Percentiles rank a stretch among this genome's conserved stretches.
These are phyloP conservation scores for Leptinotarsa rubiginosa DNA, from an alignment of 2,888 invertebrate genomes.

Conservation along the genomic window DNA sequence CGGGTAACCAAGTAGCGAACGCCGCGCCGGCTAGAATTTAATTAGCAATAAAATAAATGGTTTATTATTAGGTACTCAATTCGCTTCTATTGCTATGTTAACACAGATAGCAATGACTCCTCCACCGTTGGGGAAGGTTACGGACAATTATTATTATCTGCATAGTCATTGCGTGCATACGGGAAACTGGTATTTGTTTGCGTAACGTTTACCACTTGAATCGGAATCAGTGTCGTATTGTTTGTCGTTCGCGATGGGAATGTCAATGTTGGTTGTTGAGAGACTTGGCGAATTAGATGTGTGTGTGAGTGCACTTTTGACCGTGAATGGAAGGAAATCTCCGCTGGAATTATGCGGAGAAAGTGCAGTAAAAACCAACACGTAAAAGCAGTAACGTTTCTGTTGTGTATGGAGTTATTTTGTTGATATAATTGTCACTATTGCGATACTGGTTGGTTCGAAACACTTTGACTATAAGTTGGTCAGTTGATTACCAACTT, in stretches of 20 bases:
- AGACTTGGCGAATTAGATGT: neutral
- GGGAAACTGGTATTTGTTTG: slow-evolving; percentile 29
- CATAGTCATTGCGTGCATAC: slow-evolving; percentile 30
- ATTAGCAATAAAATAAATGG: slow-evolving; percentile 39
- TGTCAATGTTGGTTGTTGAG: slow-evolving; percentile 9
- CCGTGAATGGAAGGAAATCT: neutral
- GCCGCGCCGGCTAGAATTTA: neutral
- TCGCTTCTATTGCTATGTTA: slow-evolving; percentile 39
- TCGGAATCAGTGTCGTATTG: slow-evolving; percentile 16
- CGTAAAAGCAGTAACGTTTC: neutral
- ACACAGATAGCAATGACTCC: slow-evolving; percentile 44
- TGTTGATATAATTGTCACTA: too few relatives aligned
- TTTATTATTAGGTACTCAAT: slow-evolving; percentile 43
- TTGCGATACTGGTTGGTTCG: too few relatives aligned
- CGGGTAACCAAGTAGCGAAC: neutral
- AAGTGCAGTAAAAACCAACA: neutral
- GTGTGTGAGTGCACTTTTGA: neutral
- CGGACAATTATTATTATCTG: slow-evolving; percentile 46
- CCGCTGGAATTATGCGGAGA: neutral
- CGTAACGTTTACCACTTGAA: slow-evolving; percentile 19
- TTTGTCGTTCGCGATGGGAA: slow-evolving; percentile 24
- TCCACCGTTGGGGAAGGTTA: slow-evolving; percentile 51
- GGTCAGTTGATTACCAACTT: too few relatives aligned
- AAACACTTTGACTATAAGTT: too few relatives aligned
- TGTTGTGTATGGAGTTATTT: neutral